phyloP scores from a whole-genome alignment of 1,140 invertebrate species.

The Drosophila arizonae region DNA sequence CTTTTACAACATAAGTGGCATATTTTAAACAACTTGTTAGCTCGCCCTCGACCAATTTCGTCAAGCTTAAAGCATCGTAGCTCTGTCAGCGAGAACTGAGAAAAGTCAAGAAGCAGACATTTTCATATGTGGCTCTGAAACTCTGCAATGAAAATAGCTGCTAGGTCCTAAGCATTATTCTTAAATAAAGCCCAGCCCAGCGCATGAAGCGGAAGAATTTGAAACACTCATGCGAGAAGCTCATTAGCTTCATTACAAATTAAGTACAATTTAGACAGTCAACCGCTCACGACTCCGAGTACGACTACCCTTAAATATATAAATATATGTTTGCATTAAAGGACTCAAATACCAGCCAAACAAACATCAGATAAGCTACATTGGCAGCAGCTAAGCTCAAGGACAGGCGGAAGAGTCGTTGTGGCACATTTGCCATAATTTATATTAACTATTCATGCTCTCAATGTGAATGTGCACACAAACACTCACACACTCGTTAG shows the following conservation, averaged over 20 bases:
- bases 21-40: slow-evolving; percentile 62
- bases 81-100: slow-evolving; percentile 16
- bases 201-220: slow-evolving; percentile 18
- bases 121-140: slow-evolving; percentile 21
- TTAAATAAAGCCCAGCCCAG: slow-evolving; percentile 10
- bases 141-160: slow-evolving; percentile 4
- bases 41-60: neutral
- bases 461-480: slow-evolving; percentile 27
- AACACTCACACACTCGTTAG: slow-evolving; percentile 4
- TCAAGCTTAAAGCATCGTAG: slow-evolving; percentile 13
- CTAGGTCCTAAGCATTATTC: neutral
- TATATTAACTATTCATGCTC: slow-evolving; percentile 74
- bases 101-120: slow-evolving; percentile 23
- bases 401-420: slow-evolving; percentile 24
- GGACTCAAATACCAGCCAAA: neutral
- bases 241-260: slow-evolving; percentile 71
- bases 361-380: neutral
- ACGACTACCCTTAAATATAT: slow-evolving; percentile 1
- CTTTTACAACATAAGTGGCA: neutral
- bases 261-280: neutral
- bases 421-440: slow-evolving; percentile 40
- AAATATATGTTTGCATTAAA: too few species aligned
- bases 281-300: too few species aligned
- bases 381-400: neutral
- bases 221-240: slow-evolving; percentile 61